These are phyloP conservation scores for Fragum whitleyi DNA, from an alignment of 2,888 invertebrate species.

Conservation along the genomic window DNA sequence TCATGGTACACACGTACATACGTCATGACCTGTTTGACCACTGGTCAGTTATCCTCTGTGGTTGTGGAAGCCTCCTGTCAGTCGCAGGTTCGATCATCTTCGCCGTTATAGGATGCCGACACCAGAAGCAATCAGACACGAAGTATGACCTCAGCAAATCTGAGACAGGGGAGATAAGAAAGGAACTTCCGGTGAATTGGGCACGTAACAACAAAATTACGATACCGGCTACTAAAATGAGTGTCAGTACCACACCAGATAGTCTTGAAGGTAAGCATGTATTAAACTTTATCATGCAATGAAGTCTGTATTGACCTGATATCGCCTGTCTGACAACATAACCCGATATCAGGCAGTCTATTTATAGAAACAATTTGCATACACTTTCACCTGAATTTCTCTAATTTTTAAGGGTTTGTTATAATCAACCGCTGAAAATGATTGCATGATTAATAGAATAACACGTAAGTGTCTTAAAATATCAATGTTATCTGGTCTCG, in stretches of 20 bases:
- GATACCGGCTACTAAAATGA: slow-evolving; percentile 5
- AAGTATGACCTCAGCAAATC: slow-evolving; percentile 34
- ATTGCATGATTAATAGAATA: too few relatives aligned
- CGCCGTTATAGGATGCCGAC: slow-evolving; percentile 25
- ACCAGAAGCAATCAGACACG: slow-evolving; percentile 18
- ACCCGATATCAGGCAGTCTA: too few relatives aligned
- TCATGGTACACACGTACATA: slow-evolving; percentile 12
- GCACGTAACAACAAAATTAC: slow-evolving; percentile 28
- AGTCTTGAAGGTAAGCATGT: slow-evolving; percentile 10
- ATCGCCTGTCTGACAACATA: too few relatives aligned
- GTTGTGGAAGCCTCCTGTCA: slow-evolving; percentile 44
- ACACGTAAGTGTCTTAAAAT: too few relatives aligned
- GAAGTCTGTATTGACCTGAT: too few relatives aligned
- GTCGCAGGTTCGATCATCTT: slow-evolving; percentile 37
- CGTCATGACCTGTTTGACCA: slow-evolving; percentile 49
- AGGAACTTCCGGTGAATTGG: slow-evolving; percentile 36
- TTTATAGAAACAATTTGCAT: too few relatives aligned
- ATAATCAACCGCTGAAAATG: too few relatives aligned
- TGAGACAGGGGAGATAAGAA: not conserved
- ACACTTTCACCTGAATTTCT: too few relatives aligned
- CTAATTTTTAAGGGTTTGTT: too few relatives aligned
- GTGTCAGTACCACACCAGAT: not conserved
- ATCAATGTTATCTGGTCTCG: too few relatives aligned
- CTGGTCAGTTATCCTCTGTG: slow-evolving; percentile 54
- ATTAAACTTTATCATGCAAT: too few relatives aligned